Evolutionary conservation across 1,140 invertebrate species (phyloP).

Genomic region (Drosophila trapezifrons): DNA sequence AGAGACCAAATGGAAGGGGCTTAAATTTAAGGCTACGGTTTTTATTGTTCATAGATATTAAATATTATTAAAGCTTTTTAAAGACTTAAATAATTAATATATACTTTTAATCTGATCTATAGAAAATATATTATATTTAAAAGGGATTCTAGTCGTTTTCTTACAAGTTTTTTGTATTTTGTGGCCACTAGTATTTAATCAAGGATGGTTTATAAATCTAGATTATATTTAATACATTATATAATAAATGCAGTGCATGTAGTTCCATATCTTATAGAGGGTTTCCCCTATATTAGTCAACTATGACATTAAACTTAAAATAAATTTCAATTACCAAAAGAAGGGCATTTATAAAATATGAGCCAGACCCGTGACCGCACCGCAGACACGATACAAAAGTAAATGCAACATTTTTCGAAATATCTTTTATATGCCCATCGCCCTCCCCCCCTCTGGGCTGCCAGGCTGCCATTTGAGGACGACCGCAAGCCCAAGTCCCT

Average conservation of each 20-base stretch:
- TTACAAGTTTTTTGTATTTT: too few relatives aligned
- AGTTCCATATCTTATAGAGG: background rate
- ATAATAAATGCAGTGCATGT: too few relatives aligned
- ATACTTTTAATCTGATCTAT: background rate
- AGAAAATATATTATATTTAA: too few relatives aligned
- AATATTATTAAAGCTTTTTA: too few relatives aligned
- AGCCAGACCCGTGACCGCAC: conserved; percentile 16
- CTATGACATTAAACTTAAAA: conserved; percentile 56
- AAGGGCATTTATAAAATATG: conserved; percentile 54
- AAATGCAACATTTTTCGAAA: conserved; percentile 66
- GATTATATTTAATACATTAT: too few relatives aligned
- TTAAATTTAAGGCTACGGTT: too few relatives aligned
- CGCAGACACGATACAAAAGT: conserved; percentile 63
- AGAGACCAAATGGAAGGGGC: too few relatives aligned
- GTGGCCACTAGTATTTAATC: too few relatives aligned
- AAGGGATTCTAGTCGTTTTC: background rate
- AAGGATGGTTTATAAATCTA: too few relatives aligned
- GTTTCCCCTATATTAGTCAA: conserved; percentile 42
- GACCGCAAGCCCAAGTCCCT: conserved; percentile 45
- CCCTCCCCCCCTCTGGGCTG: background rate
- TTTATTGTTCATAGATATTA: too few relatives aligned
- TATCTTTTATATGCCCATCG: conserved; percentile 11
- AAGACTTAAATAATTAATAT: too few relatives aligned
- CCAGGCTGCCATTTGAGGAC: conserved; percentile 21
- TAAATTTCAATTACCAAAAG: conserved; percentile 71